Percentiles rank a stretch among this genome's conserved stretches.
These are phyloP conservation scores for Scrobipalpa atriplicella DNA, from an alignment of 2,888 invertebrate genomes.

Conservation along the genomic window DNA sequence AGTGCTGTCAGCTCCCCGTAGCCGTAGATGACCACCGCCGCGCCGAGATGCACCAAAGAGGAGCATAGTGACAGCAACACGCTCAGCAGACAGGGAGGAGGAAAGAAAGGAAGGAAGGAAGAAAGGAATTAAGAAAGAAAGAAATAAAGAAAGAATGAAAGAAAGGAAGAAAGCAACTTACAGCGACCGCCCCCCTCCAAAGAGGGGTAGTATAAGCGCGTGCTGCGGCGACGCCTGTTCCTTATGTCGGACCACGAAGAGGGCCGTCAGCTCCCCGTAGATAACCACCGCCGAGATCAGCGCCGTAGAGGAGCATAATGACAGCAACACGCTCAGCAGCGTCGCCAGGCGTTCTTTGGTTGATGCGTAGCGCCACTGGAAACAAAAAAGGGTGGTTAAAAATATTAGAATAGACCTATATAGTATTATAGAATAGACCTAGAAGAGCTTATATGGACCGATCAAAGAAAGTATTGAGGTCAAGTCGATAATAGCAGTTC, in stretches of 20 bases:
- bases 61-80: constrained; percentile 51
- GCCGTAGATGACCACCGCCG: constrained; percentile 82
- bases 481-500: too few relatives aligned
- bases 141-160: background rate
- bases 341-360: constrained; percentile 54
- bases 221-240: constrained; percentile 60
- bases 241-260: constrained; percentile 80
- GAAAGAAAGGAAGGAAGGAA: background rate
- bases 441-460: too few relatives aligned
- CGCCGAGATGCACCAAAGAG: constrained; percentile 70
- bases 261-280: constrained; percentile 84
- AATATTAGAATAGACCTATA: too few relatives aligned
- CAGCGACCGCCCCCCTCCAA: constrained; percentile 80
- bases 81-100: constrained; percentile 37
- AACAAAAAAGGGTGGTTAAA: background rate
- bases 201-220: constrained; percentile 66
- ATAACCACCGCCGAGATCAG: constrained; percentile 82
- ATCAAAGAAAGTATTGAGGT: too few relatives aligned
- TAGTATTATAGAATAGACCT: too few relatives aligned
- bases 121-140: background rate
- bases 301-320: constrained; percentile 58
- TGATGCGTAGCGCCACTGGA: constrained; percentile 74
- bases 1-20: constrained; percentile 85
- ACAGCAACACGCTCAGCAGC: constrained; percentile 48
- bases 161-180: constrained; percentile 38